Evolutionary conservation across 2,888 invertebrate genomes (phyloP), one percentile per base, ranked within the genome.

Genomic region (Dichetophora obliterata): DNA sequence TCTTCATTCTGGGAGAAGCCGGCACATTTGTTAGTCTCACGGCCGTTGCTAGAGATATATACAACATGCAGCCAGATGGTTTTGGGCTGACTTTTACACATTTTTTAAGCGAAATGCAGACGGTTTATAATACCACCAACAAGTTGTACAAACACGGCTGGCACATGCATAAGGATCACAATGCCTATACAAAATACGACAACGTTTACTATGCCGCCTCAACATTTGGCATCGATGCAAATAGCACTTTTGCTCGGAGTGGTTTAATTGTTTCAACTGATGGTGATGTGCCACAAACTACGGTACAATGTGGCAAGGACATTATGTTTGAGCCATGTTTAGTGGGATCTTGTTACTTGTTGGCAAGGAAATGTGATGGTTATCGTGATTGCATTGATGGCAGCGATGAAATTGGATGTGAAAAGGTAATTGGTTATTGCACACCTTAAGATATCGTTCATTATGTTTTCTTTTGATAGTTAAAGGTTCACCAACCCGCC

Each of bases 11-110:
- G 85, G 97, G 97, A n/a, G 95, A 96, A 88, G 96, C 97, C 0
- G 97, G 97, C 22, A 94, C 97, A 0, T 96, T 95, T 88, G 95
- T 98, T 5, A 97, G 95, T 0, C 91, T 98, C 37, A 95, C 96
- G 0, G 97, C 94, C 66, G 93, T 96, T 78, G 96, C 96, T 89
- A 92, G 94, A 85, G 93, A 95, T 22, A 94, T 96, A 88, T 95
- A 94, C 89, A 93, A 94, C 22, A 96, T 90, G 95, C 95, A 22
- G 95, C 95, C 48, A 96, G 95, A 88, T 95, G 96, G 22, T 19
- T 48, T 27, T 57, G 31, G 19, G 85, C 90, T 96, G 77, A 93
- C 94, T 0, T 95, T 95, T 85, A 94, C 95, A 1, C 93, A 94
- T 90, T 93, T 93, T 85, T 92, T 96, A 81, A 91, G 92, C 0